A percentile compares a stretch with the other conserved stretches of the same genome.
Evolutionary conservation across 2,113 vertebrate genomes (phyloP).

Genomic region (Vulpes vulpes): DNA sequence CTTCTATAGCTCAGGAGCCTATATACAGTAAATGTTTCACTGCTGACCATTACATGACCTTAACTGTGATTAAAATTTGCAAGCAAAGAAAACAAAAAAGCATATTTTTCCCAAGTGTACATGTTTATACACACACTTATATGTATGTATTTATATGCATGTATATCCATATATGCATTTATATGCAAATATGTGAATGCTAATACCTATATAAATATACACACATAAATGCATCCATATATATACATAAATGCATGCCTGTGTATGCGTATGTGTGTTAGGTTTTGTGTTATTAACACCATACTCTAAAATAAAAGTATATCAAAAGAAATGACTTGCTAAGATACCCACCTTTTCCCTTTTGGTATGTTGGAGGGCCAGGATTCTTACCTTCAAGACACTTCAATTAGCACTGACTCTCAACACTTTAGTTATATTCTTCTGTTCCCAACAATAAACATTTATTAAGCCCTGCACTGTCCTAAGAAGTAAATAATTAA

Average conservation of each 20-base stretch:
- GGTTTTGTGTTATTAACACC: not conserved
- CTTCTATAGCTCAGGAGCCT: not conserved
- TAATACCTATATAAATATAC: not conserved
- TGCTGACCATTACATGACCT: not conserved
- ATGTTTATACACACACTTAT: not conserved
- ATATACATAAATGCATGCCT: not conserved
- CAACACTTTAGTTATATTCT: not conserved
- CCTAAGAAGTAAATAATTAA: not conserved
- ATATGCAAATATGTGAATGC: not conserved
- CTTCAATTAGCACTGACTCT: not conserved
- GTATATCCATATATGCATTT: not conserved
- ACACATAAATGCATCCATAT: not conserved
- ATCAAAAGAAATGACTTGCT: not conserved
- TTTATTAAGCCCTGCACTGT: not conserved
- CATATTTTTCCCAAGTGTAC: not conserved
- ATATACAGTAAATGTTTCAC: not conserved
- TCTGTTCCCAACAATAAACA: conserved; percentile 20
- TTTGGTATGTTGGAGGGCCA: not conserved
- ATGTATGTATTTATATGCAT: not conserved
- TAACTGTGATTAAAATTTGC: conserved; percentile 37
- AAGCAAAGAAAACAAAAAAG: conserved; percentile 47
- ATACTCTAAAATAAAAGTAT: conserved; percentile 5
- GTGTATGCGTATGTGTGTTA: not conserved
- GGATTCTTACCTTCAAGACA: not conserved
- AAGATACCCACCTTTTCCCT: not conserved